Evolutionary conservation across 2,888 invertebrate species (phyloP).

Genomic region (Altica lythri): DNA sequence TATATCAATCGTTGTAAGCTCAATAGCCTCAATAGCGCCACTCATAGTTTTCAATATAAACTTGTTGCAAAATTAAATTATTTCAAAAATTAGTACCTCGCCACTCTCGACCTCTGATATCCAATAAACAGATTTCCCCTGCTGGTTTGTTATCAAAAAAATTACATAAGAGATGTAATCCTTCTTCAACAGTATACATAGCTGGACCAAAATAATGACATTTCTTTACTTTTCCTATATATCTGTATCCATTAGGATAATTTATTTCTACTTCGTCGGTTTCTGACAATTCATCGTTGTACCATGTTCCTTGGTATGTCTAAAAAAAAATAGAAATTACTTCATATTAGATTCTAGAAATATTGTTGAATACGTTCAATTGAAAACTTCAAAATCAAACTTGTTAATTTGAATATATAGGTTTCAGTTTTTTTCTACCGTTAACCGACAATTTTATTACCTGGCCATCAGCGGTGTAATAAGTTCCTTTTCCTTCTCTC

Average conservation of each 20-base stretch:
- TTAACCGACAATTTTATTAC: constrained; percentile 9
- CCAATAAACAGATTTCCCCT: constrained; percentile 57
- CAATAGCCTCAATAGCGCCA: background rate
- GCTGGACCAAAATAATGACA: constrained; percentile 57
- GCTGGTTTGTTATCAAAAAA: constrained; percentile 62
- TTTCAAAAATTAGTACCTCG: too few species aligned
- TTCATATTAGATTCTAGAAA: too few species aligned
- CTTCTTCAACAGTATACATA: constrained; percentile 61
- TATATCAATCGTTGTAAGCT: too few species aligned
- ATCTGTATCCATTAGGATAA: constrained; percentile 58
- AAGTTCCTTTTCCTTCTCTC: constrained; percentile 59
- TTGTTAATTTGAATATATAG: too few species aligned
- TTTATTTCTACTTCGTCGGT: constrained; percentile 25
- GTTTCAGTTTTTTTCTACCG: background rate
- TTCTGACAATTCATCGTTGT: constrained; percentile 59
- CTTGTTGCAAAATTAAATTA: too few species aligned
- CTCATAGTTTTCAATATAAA: constrained; percentile 3
- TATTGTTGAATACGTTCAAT: too few species aligned
- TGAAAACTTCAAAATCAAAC: too few species aligned
- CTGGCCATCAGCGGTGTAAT: constrained; percentile 65
- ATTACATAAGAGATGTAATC: constrained; percentile 57
- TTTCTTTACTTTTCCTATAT: constrained; percentile 59
- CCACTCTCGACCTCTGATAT: constrained; percentile 63
- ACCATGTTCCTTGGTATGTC: constrained; percentile 63
- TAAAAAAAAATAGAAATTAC: constrained; percentile 5